Base-by-base conservation (phyloP, 2,113 vertebrate species). In the Lipotes vexillifer region DNA sequence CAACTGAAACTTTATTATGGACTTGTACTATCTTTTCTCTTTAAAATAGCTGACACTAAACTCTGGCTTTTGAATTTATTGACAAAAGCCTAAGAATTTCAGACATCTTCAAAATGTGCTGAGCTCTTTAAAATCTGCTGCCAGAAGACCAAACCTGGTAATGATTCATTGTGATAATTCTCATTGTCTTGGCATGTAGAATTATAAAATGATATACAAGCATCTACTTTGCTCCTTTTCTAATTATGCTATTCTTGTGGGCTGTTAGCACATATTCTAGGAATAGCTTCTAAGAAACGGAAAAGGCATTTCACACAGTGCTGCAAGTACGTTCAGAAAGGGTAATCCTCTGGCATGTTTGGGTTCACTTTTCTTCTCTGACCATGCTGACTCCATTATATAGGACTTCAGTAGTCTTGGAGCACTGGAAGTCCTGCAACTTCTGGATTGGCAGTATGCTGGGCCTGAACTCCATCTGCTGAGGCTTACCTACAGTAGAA, bases 1-100 rank as follows among this genome's bases (percentile, higher is more conserved):
- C 29, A 68, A 38, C 41, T 68, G 68, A 75, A 90, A 77, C 5
- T 63, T 84, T 80, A 49, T 93, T 77, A 63, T 21, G 14, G 27
- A 77, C 3, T 80, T 65, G 18, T 72, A 59, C 31, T 78, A 15
- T 38, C 0, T 85, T 36, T 81, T 23, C 27, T 84, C 14, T 77
- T 72, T 74, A 81, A 92, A 94, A 69, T 14, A 69, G 21, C 18
- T 95, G 57, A 97, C 12, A 31, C 33, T 15, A 93, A 96, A 25
- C 44, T 91, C 18, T 68, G 15, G 31, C 8, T 81, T 90, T 33
- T 93, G 10, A 66, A 20, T 83, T 93, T 84, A 80, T 36, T 94
- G 46, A 81, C 11, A 96, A 41, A 78, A 80, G 27, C 4, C 41
- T 81, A 68, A 88, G 27, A 59, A 75, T 84, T 69, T 91, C 49